Evolutionary conservation across 2,797 vertebrate species (phyloP).

Genomic region (Fringilla coelebs): DNA sequence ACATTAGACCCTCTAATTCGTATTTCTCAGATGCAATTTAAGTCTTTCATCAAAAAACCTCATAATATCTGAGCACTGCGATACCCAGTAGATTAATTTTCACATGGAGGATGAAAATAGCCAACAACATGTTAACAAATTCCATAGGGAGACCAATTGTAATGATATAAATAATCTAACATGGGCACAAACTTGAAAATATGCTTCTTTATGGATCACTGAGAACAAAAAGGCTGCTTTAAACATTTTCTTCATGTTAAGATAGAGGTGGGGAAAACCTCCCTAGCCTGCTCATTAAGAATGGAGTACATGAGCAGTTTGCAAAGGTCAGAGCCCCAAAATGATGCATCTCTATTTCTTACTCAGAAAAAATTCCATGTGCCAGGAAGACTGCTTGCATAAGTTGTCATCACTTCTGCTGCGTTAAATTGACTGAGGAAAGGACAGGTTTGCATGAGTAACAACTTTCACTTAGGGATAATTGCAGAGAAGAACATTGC

Average conservation of each 20-base stretch:
- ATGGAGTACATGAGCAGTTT: background rate
- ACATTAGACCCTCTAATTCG: constrained; percentile 39
- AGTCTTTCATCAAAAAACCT: constrained; percentile 41
- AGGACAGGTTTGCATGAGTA: background rate
- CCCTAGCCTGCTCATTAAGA: constrained; percentile 14
- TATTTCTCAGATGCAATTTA: constrained; percentile 46
- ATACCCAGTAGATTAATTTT: constrained; percentile 46
- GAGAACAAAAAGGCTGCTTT: background rate
- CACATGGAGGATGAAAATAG: constrained; percentile 42
- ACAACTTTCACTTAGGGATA: background rate
- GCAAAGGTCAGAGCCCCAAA: background rate
- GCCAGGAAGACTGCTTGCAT: background rate
- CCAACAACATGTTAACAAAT: constrained; percentile 38
- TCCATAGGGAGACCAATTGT: constrained; percentile 2
- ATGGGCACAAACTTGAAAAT: background rate
- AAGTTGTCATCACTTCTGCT: background rate
- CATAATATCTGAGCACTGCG: background rate
- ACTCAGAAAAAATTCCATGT: background rate
- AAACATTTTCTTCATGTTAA: constrained; percentile 3
- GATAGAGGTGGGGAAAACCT: background rate
- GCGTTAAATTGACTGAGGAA: background rate
- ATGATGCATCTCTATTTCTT: background rate
- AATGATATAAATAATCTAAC: constrained; percentile 27
- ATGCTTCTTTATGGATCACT: background rate
- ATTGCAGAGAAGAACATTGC: background rate